These are phyloP conservation scores for Scolopax mira DNA, from an alignment of 2,113 vertebrate species.

Conservation along the genomic window DNA sequence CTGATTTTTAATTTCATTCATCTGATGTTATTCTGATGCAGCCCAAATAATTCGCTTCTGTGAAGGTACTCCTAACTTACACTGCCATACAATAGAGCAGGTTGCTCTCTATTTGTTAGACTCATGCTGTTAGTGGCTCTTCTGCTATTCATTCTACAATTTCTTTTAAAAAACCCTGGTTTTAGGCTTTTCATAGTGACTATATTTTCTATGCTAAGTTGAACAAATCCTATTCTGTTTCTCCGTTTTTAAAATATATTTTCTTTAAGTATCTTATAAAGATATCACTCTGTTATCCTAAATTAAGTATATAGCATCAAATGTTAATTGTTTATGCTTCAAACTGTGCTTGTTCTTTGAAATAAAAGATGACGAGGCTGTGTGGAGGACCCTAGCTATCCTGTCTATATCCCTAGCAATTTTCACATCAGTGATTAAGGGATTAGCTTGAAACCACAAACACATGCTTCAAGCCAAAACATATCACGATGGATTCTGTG, in stretches of 20 bases:
- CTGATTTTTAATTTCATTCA: not conserved
- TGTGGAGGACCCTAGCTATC: not conserved
- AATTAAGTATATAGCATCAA: not conserved
- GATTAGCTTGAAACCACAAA: constrained; percentile 34
- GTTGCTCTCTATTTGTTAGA: not conserved
- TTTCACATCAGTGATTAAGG: constrained; percentile 2
- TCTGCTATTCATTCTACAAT: not conserved
- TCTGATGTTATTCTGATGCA: not conserved
- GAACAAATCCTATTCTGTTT: not conserved
- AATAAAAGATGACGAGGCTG: not conserved
- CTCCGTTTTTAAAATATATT: not conserved
- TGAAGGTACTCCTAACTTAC: not conserved
- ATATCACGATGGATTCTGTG: not conserved
- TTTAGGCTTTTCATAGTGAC: not conserved
- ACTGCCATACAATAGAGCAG: not conserved
- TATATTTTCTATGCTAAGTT: not conserved
- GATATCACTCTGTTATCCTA: not conserved
- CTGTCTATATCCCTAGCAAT: not conserved
- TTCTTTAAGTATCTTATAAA: not conserved
- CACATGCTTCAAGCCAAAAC: not conserved
- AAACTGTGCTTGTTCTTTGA: not conserved
- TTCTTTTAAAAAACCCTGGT: not conserved
- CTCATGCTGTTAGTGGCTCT: not conserved
- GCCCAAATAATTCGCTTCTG: not conserved
- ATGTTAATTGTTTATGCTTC: not conserved